phyloP scores from a whole-genome alignment of 64 coral and sea anemone genomes.

The Cladopsammia gracilis region DNA sequence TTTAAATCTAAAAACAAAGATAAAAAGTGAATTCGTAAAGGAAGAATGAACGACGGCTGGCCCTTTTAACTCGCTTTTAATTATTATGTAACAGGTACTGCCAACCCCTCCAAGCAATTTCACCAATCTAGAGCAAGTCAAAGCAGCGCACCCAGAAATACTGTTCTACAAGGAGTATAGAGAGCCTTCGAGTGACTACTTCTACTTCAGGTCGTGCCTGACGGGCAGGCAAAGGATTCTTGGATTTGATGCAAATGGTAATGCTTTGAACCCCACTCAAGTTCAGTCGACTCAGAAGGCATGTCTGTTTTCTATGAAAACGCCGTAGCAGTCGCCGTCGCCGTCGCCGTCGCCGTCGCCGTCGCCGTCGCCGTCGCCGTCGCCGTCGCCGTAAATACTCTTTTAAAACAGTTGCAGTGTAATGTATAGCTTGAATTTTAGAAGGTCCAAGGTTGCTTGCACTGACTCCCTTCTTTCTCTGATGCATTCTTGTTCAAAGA shows the following conservation, averaged over 20 bases:
- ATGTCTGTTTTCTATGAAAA: too few relatives aligned
- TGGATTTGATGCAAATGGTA: neutral
- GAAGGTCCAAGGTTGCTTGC: too few relatives aligned
- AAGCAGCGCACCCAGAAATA: neutral
- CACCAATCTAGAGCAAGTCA: neutral
- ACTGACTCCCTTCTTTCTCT: too few relatives aligned
- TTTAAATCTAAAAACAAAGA: too few relatives aligned
- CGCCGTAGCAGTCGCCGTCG: too few relatives aligned
- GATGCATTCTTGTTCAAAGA: too few relatives aligned
- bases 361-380: too few relatives aligned
- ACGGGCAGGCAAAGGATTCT: conserved; percentile 19
- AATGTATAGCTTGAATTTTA: neutral
- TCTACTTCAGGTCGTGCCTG: conserved; percentile 40
- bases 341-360: too few relatives aligned
- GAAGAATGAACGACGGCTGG: too few relatives aligned
- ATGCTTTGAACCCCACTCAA: neutral
- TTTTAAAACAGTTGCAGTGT: neutral
- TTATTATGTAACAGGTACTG: neutral
- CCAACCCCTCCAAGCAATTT: neutral
- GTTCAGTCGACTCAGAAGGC: neutral
- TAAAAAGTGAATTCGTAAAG: too few relatives aligned
- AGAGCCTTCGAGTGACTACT: neutral
- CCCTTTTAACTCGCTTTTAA: too few relatives aligned
- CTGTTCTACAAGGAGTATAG: conserved; percentile 1
- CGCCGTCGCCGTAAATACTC: too few relatives aligned